These are phyloP conservation scores for Cremastinae sp. DNA, from an alignment of 2,888 invertebrate genomes.

Conservation along the genomic window DNA sequence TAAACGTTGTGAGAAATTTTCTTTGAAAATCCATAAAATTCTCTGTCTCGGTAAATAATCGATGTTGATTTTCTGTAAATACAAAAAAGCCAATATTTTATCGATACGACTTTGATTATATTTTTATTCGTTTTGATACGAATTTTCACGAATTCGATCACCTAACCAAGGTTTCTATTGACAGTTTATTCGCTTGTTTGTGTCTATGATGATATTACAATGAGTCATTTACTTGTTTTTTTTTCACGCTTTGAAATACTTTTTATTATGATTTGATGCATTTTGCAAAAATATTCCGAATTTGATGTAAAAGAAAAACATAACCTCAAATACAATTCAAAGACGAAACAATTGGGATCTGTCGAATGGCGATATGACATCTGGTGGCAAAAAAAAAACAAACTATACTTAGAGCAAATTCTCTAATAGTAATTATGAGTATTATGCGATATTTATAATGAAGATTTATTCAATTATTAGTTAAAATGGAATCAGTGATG, in stretches of 20 bases:
- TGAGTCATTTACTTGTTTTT: slow-evolving; percentile 5
- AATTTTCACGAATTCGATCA: slow-evolving; percentile 13
- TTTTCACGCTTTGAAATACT: not conserved
- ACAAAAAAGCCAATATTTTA: slow-evolving; percentile 48
- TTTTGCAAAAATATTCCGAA: slow-evolving; percentile 14
- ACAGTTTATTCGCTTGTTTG: slow-evolving; percentile 34
- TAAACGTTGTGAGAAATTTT: slow-evolving; percentile 61
- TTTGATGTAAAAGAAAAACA: slow-evolving; percentile 33
- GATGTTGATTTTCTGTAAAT: slow-evolving; percentile 59
- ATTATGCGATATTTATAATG: no score
- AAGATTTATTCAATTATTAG: no score
- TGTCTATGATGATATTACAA: slow-evolving; percentile 16
- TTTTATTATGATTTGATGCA: not conserved
- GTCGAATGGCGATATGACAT: not conserved
- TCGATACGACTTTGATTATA: slow-evolving; percentile 59
- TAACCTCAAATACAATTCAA: slow-evolving; percentile 48
- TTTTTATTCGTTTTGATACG: slow-evolving; percentile 61
- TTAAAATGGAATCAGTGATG: no score
- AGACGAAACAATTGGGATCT: not conserved
- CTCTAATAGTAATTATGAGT: no score
- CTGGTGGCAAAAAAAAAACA: no score
- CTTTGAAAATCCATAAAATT: slow-evolving; percentile 72
- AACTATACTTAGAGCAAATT: no score
- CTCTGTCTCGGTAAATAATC: slow-evolving; percentile 53
- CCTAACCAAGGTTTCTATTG: slow-evolving; percentile 35